phyloP scores from a whole-genome alignment of 2,888 invertebrate species.

The Cremastinae sp. region DNA sequence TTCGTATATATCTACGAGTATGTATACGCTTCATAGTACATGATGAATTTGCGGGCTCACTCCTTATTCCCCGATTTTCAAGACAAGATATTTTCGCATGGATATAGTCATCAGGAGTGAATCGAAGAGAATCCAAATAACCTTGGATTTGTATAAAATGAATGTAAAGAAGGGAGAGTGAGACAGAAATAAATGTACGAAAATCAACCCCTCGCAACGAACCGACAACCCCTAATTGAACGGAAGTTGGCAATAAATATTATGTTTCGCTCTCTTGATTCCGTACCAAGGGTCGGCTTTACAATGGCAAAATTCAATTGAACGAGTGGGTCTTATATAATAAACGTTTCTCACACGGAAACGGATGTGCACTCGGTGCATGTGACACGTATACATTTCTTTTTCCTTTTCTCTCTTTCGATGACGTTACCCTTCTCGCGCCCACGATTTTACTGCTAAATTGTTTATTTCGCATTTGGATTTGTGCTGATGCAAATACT shows the following conservation, averaged over 20 bases:
- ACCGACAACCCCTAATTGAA: conserved; percentile 78
- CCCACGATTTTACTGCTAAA: conserved; percentile 61
- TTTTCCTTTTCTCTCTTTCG: conserved; percentile 15
- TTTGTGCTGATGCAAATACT: too few species aligned
- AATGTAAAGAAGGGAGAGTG: not conserved
- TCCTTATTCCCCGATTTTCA: not conserved
- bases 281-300: conserved; percentile 69
- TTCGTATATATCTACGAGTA: conserved; percentile 25
- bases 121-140: conserved; percentile 1
- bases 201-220: conserved; percentile 59
- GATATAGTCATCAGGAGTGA: conserved; percentile 34
- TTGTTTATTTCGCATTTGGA: conserved; percentile 53
- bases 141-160: not conserved
- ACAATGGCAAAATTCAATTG: conserved; percentile 61
- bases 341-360: conserved; percentile 71
- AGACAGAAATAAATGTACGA: conserved; percentile 30
- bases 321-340: conserved; percentile 58
- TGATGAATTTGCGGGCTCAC: not conserved
- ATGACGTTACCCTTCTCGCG: conserved; percentile 25
- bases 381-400: conserved; percentile 18
- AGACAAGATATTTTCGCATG: conserved; percentile 19
- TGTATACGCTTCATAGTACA: too few species aligned
- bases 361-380: conserved; percentile 77
- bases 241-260: conserved; percentile 80
- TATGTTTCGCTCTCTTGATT: conserved; percentile 72